Evolutionary conservation across 2,113 vertebrate species (phyloP), one percentile per base, ranked within the genome.

Genomic region (Lamprologus ornatipinnis): DNA sequence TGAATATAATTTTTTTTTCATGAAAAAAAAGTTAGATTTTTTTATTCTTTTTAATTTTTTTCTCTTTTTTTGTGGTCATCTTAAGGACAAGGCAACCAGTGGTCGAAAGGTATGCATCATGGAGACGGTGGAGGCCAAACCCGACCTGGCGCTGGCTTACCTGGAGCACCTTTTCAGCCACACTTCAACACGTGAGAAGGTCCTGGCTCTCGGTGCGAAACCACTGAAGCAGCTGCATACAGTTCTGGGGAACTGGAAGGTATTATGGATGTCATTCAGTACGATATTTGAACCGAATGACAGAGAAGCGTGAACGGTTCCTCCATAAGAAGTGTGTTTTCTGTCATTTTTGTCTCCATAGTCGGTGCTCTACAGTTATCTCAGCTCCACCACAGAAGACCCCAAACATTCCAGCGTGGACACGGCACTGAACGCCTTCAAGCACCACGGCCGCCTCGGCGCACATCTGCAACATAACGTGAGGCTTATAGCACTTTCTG

Each of bases 381-480:
- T 99, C 86, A 95, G 91, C 91, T 93, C 87, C 40, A 33, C 91
- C 7, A 81, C 90, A 51, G 70, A 73, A 17, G 90, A 83, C 12
- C 88, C 90, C 45, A 78, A 42, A 5, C 63, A 40, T 40, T 94
- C 96, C 28, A 89, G 47, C 12, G 93, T 96, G 86, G 92, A 96
- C 9, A 94, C 96, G 0, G 95, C 97, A 1, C 91, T 98, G 80
- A 97, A 94, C 80, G 98, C 97, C 54, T 98, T 99, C 75, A 90
- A 86, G 60, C 95, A 96, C 6, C 96, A 97, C 54, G 96, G 97
- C 14, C 97, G 97, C 3, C 95, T 99, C 55, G 90, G 92, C 13
- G 88, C 97, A 81, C 99, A 99, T 90, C 95, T 99, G 15, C 98
- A 99, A 11, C 92, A 97, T 81, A 96, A 95, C 91, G 99, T 98